Evolutionary conservation across 2,888 invertebrate genomes (phyloP), one percentile per base, ranked within the genome.

Genomic region (Prosapia bicincta): DNA sequence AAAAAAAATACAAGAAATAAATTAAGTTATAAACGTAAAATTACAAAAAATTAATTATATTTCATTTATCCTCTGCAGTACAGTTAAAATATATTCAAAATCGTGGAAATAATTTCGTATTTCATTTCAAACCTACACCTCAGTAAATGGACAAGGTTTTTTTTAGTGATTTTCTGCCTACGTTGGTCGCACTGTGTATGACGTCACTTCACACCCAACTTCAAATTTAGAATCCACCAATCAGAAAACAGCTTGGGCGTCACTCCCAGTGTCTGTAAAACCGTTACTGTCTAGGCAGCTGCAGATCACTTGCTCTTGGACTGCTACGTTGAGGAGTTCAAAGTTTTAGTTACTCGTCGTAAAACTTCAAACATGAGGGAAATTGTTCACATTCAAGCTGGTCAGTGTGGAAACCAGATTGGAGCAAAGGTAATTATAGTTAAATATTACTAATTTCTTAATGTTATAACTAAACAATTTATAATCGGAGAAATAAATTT

Each of bases 381-480:
- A 91, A 96, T 96, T 83, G 94, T 96, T 81, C 95, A 96, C 86
- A 88, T 96, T 79, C 96, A 96, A 85, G 95, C 92, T 78, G 95
- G 95, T 77, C 95, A 96, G 85, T 96, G 95, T 85, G 95, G 95
- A 79, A 96, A 96, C 85, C 96, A 96, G 87, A 95, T 96, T 83
- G 96, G 96, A 81, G 94, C 95, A 78, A 96, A 96, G 92, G 96
- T 95, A 84, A 86, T 83, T 81, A 75, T 54, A 54, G 13, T 54
- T 54, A 30, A n/a, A n/a, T n/a, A n/a, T n/a, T n/a, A n/a, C n/a
- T n/a, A n/a, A n/a, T n/a, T n/a, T n/a, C n/a, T n/a, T n/a, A n/a
- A n/a, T n/a, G n/a, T n/a, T n/a, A n/a, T n/a, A n/a, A n/a, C n/a
- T n/a, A n/a, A n/a, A n/a, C n/a, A n/a, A n/a, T n/a, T n/a, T n/a